Evolutionary conservation across 2,113 vertebrate genomes (phyloP).

Genomic region (Maccullochella peelii): DNA sequence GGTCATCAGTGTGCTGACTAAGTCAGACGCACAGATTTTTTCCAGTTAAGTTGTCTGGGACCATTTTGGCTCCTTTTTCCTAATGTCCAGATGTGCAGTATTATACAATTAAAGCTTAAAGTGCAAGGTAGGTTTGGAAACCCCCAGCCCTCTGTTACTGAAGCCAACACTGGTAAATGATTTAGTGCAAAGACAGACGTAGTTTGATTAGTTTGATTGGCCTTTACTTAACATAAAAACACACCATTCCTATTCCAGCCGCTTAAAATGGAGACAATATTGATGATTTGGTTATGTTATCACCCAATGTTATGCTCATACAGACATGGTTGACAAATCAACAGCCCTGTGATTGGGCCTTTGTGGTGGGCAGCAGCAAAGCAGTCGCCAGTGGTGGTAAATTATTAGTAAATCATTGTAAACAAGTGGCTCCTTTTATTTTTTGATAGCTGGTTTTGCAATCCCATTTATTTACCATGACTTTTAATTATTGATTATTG

Average conservation of each 20-base stretch:
- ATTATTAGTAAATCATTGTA: conserved; percentile 74
- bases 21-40: conserved; percentile 31
- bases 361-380: conserved; percentile 50
- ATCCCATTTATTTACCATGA: conserved; percentile 44
- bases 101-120: neutral
- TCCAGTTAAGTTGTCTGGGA: conserved; percentile 18
- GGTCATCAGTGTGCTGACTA: conserved; percentile 54
- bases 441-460: conserved; percentile 39
- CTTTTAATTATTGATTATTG: conserved; percentile 64
- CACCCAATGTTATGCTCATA: conserved; percentile 12
- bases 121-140: neutral
- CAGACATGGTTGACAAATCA: conserved; percentile 57
- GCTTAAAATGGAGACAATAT: neutral
- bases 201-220: too few relatives aligned
- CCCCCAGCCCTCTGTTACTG: neutral
- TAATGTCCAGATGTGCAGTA: neutral
- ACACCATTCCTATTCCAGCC: neutral
- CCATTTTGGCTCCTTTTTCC: conserved; percentile 1
- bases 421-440: conserved; percentile 34
- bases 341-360: conserved; percentile 62
- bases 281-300: conserved; percentile 30
- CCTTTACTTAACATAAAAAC: neutral
- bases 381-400: conserved; percentile 64
- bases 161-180: conserved; percentile 12
- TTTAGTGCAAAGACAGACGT: neutral